A percentile compares a stretch with the other conserved stretches of the same genome.
Evolutionary conservation across 2,797 vertebrate genomes (phyloP).

Genomic region (Hydrolagus colliei): DNA sequence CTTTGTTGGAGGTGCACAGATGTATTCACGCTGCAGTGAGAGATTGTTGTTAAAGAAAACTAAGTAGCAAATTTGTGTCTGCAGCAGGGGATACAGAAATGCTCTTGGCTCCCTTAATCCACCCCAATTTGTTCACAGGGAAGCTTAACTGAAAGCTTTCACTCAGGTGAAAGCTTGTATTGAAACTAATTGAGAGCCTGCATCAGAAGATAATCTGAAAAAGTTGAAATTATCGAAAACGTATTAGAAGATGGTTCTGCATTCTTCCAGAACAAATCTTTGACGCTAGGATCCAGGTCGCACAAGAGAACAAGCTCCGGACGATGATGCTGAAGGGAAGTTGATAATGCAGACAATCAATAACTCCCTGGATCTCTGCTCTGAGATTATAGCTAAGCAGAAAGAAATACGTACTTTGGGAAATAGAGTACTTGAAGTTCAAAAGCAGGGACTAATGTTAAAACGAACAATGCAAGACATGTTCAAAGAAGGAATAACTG

Average conservation of each 20-base stretch:
- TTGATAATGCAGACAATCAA: slow-evolving; percentile 41
- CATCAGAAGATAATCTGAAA: slow-evolving; percentile 28
- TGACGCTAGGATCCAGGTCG: slow-evolving; percentile 45
- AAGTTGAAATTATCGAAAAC: slow-evolving; percentile 38
- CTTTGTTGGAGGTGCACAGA: no score
- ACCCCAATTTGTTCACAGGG: no score
- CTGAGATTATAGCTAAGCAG: slow-evolving; percentile 6
- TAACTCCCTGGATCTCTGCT: slow-evolving; percentile 38
- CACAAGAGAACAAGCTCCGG: slow-evolving; percentile 12
- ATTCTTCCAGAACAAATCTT: slow-evolving; percentile 43
- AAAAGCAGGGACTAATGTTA: slow-evolving; percentile 46
- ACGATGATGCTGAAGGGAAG: slow-evolving; percentile 17
- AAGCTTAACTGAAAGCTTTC: no score
- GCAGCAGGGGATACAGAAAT: no score
- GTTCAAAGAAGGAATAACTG: slow-evolving; percentile 31
- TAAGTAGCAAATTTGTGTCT: no score
- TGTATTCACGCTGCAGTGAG: no score
- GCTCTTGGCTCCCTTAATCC: no score
- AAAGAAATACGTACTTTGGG: slow-evolving; percentile 44
- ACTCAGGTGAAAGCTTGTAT: no score
- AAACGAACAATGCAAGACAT: slow-evolving; percentile 41
- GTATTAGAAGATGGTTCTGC: slow-evolving; percentile 39
- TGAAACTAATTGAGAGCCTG: slow-evolving; percentile 37
- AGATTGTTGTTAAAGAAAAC: no score
- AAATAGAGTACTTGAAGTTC: slow-evolving; percentile 45